These are phyloP conservation scores for Alloscopus bannaensis DNA, from an alignment of 2,888 invertebrate species.

Conservation along the genomic window DNA sequence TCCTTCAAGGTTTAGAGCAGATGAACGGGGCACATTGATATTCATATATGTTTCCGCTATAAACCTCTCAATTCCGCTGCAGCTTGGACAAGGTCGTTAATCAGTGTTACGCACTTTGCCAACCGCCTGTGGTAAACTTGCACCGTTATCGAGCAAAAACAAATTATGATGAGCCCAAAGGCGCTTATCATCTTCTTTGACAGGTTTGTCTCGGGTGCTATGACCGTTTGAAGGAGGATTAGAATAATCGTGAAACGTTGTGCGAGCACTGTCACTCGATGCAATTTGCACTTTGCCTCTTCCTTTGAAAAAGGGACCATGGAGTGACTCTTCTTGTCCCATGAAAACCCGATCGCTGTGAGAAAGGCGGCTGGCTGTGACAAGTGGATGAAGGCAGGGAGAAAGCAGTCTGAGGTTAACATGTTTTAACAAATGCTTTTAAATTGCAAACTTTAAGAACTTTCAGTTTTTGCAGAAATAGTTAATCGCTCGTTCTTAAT, in stretches of 20 bases:
- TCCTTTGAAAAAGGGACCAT: neutral
- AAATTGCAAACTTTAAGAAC: no score
- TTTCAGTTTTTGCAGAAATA: no score
- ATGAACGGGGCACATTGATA: no score
- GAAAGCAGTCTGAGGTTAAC: conserved; percentile 34
- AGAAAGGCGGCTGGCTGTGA: conserved; percentile 30
- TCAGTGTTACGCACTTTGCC: neutral
- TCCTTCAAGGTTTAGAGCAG: no score
- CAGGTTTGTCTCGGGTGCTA: neutral
- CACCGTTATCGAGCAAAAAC: conserved; percentile 18
- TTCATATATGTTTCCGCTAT: neutral
- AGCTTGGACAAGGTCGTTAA: conserved; percentile 23
- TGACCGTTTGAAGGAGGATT: conserved; percentile 5
- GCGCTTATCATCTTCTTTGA: conserved; percentile 31
- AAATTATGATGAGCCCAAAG: conserved; percentile 35
- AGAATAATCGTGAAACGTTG: conserved; percentile 9
- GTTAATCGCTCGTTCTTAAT: no score
- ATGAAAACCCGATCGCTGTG: conserved; percentile 28
- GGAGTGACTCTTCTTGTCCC: conserved; percentile 1
- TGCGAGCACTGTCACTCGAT: neutral
- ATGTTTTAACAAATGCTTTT: no score
- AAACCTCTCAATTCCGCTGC: conserved; percentile 20
- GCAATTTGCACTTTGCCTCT: neutral
- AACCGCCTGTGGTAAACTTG: conserved; percentile 27
- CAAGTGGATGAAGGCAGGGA: conserved; percentile 34